Conservation (phyloP, 2,797 vertebrate genomes). For the Tiaroga cobitis region DNA sequence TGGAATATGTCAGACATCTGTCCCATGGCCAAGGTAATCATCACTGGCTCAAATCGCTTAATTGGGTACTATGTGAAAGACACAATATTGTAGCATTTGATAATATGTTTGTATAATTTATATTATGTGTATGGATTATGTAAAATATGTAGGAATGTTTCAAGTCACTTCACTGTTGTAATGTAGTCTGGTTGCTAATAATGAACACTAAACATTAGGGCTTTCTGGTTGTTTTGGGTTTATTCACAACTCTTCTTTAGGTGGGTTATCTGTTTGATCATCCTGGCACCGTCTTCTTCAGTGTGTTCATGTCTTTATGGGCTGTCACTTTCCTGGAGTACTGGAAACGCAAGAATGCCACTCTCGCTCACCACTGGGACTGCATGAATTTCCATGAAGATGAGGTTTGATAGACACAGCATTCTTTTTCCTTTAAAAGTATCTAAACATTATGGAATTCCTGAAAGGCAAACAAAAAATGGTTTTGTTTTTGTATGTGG, state of each 20-base stretch:
- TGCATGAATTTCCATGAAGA: slow-evolving; percentile 85
- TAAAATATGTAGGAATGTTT: neutral
- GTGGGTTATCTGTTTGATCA: slow-evolving; percentile 84
- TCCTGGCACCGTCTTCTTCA: slow-evolving; percentile 82
- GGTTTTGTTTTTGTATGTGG: neutral
- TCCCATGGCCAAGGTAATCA: slow-evolving; percentile 82
- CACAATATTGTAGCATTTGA: neutral
- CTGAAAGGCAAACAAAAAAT: neutral
- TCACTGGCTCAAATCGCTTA: neutral
- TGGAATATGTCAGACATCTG: slow-evolving; percentile 87
- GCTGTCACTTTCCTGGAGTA: slow-evolving; percentile 83
- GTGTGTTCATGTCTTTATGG: slow-evolving; percentile 87
- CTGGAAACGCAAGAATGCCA: slow-evolving; percentile 83
- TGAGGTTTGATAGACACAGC: slow-evolving; percentile 66
- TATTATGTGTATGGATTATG: neutral
- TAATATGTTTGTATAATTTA: neutral
- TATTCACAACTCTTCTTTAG: slow-evolving; percentile 60
- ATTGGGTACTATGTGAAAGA: neutral
- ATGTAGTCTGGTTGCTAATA: neutral
- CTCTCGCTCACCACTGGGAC: slow-evolving; percentile 83
- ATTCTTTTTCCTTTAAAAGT: neutral
- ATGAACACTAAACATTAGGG: neutral
- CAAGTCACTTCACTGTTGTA: neutral
- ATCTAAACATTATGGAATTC: neutral
- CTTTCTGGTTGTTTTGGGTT: neutral